Percentiles rank a stretch among this genome's conserved stretches.
These are phyloP conservation scores for Drosophila novamexicana DNA, from an alignment of 1,140 invertebrate species.

Conservation along the genomic window DNA sequence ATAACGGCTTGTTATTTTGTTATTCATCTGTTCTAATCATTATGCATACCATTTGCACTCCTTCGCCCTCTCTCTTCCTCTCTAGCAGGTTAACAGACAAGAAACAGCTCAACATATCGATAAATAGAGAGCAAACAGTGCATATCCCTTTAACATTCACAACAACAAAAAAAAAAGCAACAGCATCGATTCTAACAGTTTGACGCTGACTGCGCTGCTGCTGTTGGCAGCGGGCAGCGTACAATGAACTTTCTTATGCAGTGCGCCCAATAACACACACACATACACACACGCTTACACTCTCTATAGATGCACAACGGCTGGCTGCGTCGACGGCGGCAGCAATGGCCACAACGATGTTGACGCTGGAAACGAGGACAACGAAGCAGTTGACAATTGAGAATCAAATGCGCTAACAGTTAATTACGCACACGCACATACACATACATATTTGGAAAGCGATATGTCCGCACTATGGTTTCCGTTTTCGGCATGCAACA, in stretches of 20 bases:
- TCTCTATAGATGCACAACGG: constrained; percentile 8
- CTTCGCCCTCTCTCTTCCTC: not conserved
- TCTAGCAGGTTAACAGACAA: constrained; percentile 22
- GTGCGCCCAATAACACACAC: constrained; percentile 25
- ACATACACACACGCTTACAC: constrained; percentile 1
- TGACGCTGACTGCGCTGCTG: constrained; percentile 17
- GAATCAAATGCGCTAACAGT: constrained; percentile 9
- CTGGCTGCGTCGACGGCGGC: constrained; percentile 5
- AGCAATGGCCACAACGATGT: constrained; percentile 28
- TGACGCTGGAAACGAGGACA: constrained; percentile 14
- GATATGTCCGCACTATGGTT: constrained; percentile 33
- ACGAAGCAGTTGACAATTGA: constrained; percentile 16
- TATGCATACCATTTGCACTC: not conserved
- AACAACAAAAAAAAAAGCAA: constrained; percentile 3
- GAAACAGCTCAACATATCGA: constrained; percentile 23
- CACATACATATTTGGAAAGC: constrained; percentile 5
- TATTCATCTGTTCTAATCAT: not conserved
- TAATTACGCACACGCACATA: constrained; percentile 1
- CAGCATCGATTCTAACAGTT: constrained; percentile 17
- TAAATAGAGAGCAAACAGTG: constrained; percentile 35
- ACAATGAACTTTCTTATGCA: constrained; percentile 56
- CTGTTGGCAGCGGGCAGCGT: constrained; percentile 22
- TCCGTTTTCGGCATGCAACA: constrained; percentile 35
- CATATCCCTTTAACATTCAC: constrained; percentile 28
- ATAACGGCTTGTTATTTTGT: not conserved